Evolutionary conservation across 2,888 invertebrate species (phyloP).

Genomic region (Malachius bipustulatus): DNA sequence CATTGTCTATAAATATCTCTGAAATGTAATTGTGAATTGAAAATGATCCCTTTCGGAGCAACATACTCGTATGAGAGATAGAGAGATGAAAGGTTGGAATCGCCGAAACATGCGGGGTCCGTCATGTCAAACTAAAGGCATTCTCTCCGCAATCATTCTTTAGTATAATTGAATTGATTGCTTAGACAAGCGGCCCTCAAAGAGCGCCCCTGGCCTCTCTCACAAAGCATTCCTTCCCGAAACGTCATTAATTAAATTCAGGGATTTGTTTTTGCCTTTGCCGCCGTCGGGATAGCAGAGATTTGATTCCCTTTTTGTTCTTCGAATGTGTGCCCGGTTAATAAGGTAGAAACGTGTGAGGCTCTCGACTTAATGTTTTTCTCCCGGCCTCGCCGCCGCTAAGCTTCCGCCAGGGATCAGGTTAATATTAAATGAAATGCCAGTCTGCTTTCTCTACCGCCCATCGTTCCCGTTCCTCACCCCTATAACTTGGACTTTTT

Average conservation of each 20-base stretch:
- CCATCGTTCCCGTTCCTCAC: no score
- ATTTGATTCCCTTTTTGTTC: constrained; percentile 35
- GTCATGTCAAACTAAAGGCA: constrained; percentile 34
- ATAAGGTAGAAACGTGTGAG: constrained; percentile 33
- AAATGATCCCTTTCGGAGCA: no score
- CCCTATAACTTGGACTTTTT: no score
- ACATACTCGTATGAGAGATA: no score
- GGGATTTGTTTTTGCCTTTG: constrained; percentile 36
- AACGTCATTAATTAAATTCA: constrained; percentile 39
- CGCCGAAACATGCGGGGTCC: no score
- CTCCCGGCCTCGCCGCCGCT: constrained; percentile 25
- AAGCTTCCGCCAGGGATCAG: constrained; percentile 22
- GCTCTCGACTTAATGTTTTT: constrained; percentile 26
- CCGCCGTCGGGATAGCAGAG: constrained; percentile 19
- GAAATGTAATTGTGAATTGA: no score
- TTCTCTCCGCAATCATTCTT: constrained; percentile 32
- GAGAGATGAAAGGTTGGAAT: no score
- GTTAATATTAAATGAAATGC: constrained; percentile 15
- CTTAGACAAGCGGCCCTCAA: constrained; percentile 37
- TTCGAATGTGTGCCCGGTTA: constrained; percentile 26
- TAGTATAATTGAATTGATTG: constrained; percentile 37
- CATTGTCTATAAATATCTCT: no score
- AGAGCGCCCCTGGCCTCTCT: constrained; percentile 24
- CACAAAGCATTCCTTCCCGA: constrained; percentile 37
- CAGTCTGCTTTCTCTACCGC: no score